These are phyloP conservation scores for Plutomurus gul DNA, from an alignment of 1,140 invertebrate species.

Conservation along the genomic window DNA sequence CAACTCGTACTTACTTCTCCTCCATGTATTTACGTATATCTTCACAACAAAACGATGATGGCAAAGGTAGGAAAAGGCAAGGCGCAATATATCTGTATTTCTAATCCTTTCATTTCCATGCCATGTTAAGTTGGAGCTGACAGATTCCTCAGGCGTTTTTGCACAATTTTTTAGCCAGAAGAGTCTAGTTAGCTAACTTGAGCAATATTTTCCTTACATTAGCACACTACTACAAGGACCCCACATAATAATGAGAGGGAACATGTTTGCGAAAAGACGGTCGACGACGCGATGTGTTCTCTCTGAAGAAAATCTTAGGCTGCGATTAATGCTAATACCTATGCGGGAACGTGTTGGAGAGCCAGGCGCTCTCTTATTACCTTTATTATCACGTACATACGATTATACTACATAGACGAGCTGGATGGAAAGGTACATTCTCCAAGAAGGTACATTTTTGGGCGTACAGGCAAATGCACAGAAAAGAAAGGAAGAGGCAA, in stretches of 20 bases:
- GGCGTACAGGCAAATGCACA: neutral
- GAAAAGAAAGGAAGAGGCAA: neutral
- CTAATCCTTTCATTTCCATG: neutral
- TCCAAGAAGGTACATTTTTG: neutral
- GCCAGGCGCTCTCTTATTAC: neutral
- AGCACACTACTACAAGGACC: no score
- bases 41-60: neutral
- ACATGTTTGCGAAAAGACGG: neutral
- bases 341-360: neutral
- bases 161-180: neutral
- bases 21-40: no score
- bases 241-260: neutral
- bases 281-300: no score
- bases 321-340: neutral
- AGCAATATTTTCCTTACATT: neutral
- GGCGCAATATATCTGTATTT: no score
- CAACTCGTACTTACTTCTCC: conserved; percentile 12
- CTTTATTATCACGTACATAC: no score
- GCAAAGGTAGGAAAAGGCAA: no score
- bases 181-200: neutral
- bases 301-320: no score
- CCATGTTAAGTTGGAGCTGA: conserved; percentile 12
- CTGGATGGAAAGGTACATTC: neutral
- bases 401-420: no score
- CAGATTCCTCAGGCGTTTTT: conserved; percentile 19